Base-by-base conservation (phyloP, 2,888 invertebrate species). In the Chrysolina americana region DNA sequence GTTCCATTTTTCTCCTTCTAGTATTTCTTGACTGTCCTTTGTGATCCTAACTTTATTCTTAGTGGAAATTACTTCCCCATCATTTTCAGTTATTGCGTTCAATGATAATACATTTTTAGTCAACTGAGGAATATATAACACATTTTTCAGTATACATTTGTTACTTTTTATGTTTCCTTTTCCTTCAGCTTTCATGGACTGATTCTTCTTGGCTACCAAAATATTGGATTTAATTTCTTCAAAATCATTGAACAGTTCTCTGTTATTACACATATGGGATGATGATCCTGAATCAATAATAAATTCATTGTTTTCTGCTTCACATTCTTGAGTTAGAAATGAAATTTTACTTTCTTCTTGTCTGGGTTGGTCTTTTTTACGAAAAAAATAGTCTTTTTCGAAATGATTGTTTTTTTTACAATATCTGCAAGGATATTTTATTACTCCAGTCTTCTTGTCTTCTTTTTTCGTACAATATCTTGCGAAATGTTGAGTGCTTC, bases 71-170 rank as follows among this genome's bases (percentile, higher is more conserved):
- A 84, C 81, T 28, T 80, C 76, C 63, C 81, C 82, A 15, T 75
- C 74, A 48, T 80, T 80, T 44, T 82, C 76, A n/a, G 83, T 83
- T 68, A 84, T 80, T n/a, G 72, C 73, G 48, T 80, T 80, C 17
- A 84, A 83, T 2, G 84, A 85, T 13, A 85, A 48, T 17, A 84
- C 62, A 71, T 81, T 84, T 66, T 79, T 84, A 21, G 79, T 76
- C 21, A 85, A 73, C 6, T 80, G 77, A 17, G 83, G 83, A 0
- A 83, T 80, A 64, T 76, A 78, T 47, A 82, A 65, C 1, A 80
- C 79, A 41, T 83, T 65, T 50, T 70, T 28, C 28, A 28, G 5
- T 28, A 5, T 28, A 28, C 28, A 28, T 28, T 2, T 28, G 28
- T 28, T 28, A 28, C 28, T 28, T 28, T 5, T 28, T 2, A 28